Base-by-base conservation (phyloP, 2,888 invertebrate genomes). In the Machimus rusticus region DNA sequence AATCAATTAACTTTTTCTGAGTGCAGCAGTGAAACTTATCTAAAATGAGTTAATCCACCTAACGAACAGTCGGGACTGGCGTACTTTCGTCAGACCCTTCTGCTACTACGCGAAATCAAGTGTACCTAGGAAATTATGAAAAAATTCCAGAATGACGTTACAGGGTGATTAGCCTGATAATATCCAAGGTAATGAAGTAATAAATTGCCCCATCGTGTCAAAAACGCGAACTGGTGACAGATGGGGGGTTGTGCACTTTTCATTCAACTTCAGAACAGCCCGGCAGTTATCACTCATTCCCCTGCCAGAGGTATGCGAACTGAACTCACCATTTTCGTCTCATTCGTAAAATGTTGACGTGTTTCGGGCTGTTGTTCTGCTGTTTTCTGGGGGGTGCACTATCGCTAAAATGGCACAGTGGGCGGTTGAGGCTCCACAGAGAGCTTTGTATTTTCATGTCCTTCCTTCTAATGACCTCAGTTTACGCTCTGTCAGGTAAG, bases 111-210 rank as follows among this genome's bases (percentile, higher is more conserved):
- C 66, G 66, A 19, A 19, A 28, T 66, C 66, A 66, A 55, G 31
- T 4, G 76, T 16, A n/a, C n/a, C n/a, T n/a, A 34, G 34, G n/a
- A 76, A 34, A 28, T 76, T 34, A 34, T 34, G 8, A 37, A 23
- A 23, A 78, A 39, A 78, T 14, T 51, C 39, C 14, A 51, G 51
- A 46, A 39, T 82, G 82, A 82, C 57, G 66, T 46, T 82, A 66
- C 39, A 57, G 57, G 82, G 57, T 82, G 82, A 82, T 82, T 82
- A 82, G 57, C 82, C 82, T 37, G 82, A 82, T 57, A 82, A 57
- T 34, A 57, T 31, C 57, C 82, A 82, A 66, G 82, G 82, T 82
- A 57, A 57, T 82, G 34, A 82, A 57, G 37, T 57, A 51, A 82
- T 34, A 57, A 82, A 57, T 82, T 28, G 19, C 19, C 31, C 39